Evolutionary conservation across 1,140 invertebrate species (phyloP), one percentile per base, ranked within the genome.

Genomic region (Berghia stephanieae): DNA sequence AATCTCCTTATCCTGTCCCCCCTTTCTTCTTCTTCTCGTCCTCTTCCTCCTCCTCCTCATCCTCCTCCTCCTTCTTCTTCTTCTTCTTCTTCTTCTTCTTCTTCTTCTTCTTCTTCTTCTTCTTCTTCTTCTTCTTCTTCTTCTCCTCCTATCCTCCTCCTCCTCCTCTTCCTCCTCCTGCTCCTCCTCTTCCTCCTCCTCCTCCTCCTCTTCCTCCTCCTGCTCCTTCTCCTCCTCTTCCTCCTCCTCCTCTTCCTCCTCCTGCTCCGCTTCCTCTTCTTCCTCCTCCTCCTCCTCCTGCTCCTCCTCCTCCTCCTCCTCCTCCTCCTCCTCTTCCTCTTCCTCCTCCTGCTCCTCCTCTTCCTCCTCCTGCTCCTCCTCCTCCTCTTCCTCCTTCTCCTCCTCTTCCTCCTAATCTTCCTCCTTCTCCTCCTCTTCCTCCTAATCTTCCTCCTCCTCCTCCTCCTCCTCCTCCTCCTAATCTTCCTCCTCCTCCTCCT

Each of bases 181-280:
- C 40, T 24, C 63, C n/a, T 71, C 46, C 44, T 71, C 38, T 13
- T 6, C 16, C n/a, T 44, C 57, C 16, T 36, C 55, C 10, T 66
- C 40, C n/a, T 66, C 42, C 27, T 42, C 67, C 49, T 57, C 40
- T 10, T n/a, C 18, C 34, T 27, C 73, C 21, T 66, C 63, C 40
- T 38, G 4, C 0, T n/a, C 40, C 2, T 31, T 0, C 42, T 66
- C 57, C 24, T 44, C 44, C 73, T 63, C 42, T 21, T 43, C 36
- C 73, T 75, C 67, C 57, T 4, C 46, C 73, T 43, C 63, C 57
- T 66, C 67, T 21, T 44, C 13, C n/a, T 75, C 60, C 73, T 66
- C 67, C 57, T 75, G 57, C 18, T 75, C 67, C 34, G 8, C 34
- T 24, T 57, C 24, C 13, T 75, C 73, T 3, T 63, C 73, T 10